Conservation (phyloP, 2,113 vertebrate genomes). For the Haplochromis vanheusdeni region DNA sequence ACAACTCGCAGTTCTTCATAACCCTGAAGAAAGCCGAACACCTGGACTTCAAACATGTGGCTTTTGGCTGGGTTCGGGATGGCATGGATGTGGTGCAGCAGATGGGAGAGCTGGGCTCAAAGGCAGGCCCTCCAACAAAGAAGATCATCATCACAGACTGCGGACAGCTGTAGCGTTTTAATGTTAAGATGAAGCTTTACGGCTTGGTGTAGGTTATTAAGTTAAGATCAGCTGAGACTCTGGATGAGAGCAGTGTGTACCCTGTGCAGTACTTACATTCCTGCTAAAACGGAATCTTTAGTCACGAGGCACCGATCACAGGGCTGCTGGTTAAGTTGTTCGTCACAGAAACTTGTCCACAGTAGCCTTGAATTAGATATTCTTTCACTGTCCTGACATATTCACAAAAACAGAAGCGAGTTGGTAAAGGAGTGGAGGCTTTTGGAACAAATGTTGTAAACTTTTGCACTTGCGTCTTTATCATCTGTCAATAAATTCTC, state of each 20-base stretch:
- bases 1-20: slow-evolving; percentile 95
- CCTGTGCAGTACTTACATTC: not conserved
- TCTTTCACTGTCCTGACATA: not conserved
- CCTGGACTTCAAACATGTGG: slow-evolving; percentile 93
- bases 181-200: not conserved
- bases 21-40: slow-evolving; percentile 88
- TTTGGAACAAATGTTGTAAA: not conserved
- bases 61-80: slow-evolving; percentile 86
- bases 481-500: slow-evolving; percentile 14
- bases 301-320: not conserved
- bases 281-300: not conserved
- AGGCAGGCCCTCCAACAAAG: slow-evolving; percentile 74
- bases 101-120: slow-evolving; percentile 83
- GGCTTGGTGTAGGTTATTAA: not conserved
- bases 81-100: slow-evolving; percentile 86
- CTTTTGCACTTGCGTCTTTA: slow-evolving; percentile 33
- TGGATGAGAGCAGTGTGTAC: not conserved
- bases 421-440: not conserved
- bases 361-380: not conserved
- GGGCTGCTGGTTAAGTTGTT: not conserved
- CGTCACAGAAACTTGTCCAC: not conserved
- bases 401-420: not conserved
- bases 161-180: slow-evolving; percentile 75
- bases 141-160: slow-evolving; percentile 82
- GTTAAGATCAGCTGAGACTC: not conserved